Percentiles rank a stretch among this genome's conserved stretches.
Conservation (phyloP, 2,888 invertebrate genomes). For the Leptinotarsa rubiginosa region DNA sequence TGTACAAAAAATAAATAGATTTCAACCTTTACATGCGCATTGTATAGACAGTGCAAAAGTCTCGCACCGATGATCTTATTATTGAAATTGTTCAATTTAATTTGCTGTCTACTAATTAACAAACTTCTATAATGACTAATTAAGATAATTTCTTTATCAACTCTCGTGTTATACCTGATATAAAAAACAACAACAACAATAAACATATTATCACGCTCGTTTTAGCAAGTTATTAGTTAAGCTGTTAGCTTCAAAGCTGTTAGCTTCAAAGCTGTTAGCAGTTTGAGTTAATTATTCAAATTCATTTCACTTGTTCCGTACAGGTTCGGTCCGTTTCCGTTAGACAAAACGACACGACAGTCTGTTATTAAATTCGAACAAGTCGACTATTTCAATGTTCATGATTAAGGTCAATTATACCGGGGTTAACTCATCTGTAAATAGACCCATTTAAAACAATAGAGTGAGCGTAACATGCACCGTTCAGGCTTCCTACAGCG, state of each 20-base stretch:
- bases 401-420: conserved; percentile 47
- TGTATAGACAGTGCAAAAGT: too few relatives aligned
- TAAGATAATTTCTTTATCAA: neutral
- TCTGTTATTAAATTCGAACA: conserved; percentile 41
- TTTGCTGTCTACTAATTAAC: too few relatives aligned
- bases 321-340: conserved; percentile 38
- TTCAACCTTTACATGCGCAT: too few relatives aligned
- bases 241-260: neutral
- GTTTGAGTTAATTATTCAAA: conserved; percentile 27
- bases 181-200: neutral
- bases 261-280: conserved; percentile 4
- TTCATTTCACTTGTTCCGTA: conserved; percentile 27
- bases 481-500: conserved; percentile 21
- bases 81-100: too few relatives aligned
- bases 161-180: neutral
- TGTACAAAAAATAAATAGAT: too few relatives aligned
- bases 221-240: neutral
- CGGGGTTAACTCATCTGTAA: conserved; percentile 49
- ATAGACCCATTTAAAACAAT: conserved; percentile 52
- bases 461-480: conserved; percentile 46
- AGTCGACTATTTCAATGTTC: conserved; percentile 43
- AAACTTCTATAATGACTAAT: too few relatives aligned
- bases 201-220: neutral
- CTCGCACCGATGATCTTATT: too few relatives aligned
- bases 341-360: conserved; percentile 33